Percentiles rank a stretch among this genome's conserved stretches.
phyloP scores from a whole-genome alignment of 2,888 invertebrate genomes.

The Cerceris ruficornis region DNA sequence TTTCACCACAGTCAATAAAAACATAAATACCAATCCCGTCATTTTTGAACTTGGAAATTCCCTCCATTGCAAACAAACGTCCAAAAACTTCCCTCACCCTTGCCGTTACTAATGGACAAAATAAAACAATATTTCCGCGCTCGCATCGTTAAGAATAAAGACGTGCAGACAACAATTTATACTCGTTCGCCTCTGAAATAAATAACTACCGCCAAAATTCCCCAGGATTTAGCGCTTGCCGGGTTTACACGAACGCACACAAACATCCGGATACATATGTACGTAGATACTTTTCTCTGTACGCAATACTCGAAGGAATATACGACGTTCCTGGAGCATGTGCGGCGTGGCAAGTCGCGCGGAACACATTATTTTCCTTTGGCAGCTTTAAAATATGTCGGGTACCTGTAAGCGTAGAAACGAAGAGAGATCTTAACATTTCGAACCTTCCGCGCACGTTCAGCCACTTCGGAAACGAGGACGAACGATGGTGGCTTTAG shows the following conservation, averaged over 20 bases:
- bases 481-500: conserved; percentile 30
- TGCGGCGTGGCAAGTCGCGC: conserved; percentile 53
- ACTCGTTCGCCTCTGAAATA: neutral
- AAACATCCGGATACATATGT: neutral
- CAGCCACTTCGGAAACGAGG: conserved; percentile 29
- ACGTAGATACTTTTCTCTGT: conserved; percentile 11
- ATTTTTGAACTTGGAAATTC: no score
- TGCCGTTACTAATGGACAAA: no score
- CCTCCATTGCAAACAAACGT: no score
- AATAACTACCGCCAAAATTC: conserved; percentile 12
- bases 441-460: conserved; percentile 23
- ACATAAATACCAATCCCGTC: no score
- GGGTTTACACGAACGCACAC: neutral
- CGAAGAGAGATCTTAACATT: conserved; percentile 39
- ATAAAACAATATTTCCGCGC: no score
- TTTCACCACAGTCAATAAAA: no score
- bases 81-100: no score
- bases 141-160: no score
- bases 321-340: conserved; percentile 45
- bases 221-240: neutral
- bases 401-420: conserved; percentile 13
- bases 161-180: neutral
- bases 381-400: conserved; percentile 56
- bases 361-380: conserved; percentile 59
- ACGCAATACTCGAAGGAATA: conserved; percentile 33